Evolutionary conservation across 2,113 vertebrate genomes (phyloP).

Genomic region (Amphilophus citrinellus): DNA sequence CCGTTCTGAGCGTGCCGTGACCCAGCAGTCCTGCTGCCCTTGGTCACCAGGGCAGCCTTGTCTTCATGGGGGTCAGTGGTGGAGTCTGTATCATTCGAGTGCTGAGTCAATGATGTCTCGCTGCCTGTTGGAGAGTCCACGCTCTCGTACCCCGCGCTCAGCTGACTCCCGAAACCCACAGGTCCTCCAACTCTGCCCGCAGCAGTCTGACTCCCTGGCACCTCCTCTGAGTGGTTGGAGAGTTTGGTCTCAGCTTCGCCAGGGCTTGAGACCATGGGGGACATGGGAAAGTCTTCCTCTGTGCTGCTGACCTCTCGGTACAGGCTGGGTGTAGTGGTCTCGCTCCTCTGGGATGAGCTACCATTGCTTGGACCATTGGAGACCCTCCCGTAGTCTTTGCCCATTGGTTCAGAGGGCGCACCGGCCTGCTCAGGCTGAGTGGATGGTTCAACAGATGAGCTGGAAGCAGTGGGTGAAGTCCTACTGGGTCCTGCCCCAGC

Average conservation of each 20-base stretch:
- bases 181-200: conserved; percentile 87
- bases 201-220: conserved; percentile 82
- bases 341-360: conserved; percentile 89
- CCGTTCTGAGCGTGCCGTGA: conserved; percentile 96
- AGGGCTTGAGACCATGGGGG: conserved; percentile 90
- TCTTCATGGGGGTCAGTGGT: conserved; percentile 96
- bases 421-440: conserved; percentile 83
- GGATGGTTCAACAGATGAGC: conserved; percentile 84
- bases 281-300: conserved; percentile 93
- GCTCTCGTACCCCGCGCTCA: conserved; percentile 97
- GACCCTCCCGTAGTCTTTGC: conserved; percentile 93
- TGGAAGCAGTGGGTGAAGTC: conserved; percentile 83
- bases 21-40: conserved; percentile 96
- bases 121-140: conserved; percentile 99
- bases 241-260: conserved; percentile 93
- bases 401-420: conserved; percentile 72
- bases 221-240: conserved; percentile 95
- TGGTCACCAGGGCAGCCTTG: conserved; percentile 89
- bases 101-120: conserved; percentile 98
- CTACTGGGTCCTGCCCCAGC: conserved; percentile 86
- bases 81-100: conserved; percentile 99
- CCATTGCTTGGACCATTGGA: conserved; percentile 96
- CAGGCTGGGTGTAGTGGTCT: conserved; percentile 87
- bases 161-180: conserved; percentile 90
- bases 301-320: conserved; percentile 93